Conservation (phyloP, 64 coral and sea anemone genomes). For the Montipora cactus region DNA sequence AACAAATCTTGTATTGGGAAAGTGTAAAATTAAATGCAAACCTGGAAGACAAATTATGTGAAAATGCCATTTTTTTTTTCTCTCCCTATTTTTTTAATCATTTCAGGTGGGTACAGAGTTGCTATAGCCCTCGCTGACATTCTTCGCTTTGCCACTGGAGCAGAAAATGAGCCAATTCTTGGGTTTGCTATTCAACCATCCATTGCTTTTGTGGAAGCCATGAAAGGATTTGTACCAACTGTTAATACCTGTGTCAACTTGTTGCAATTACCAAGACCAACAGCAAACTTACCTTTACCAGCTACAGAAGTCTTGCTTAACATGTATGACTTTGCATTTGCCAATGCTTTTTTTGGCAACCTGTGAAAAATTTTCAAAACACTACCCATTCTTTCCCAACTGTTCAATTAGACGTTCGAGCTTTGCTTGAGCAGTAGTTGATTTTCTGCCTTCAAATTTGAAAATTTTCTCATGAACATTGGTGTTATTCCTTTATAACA, state of each 20-base stretch:
- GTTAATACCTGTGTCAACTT: conserved; percentile 33
- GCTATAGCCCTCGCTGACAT: conserved; percentile 16
- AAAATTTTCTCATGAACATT: too few species aligned
- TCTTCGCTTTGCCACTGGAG: conserved; percentile 38
- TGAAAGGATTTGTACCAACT: conserved; percentile 20
- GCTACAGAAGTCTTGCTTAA: conserved; percentile 17
- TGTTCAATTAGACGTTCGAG: too few species aligned
- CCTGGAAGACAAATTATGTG: too few species aligned
- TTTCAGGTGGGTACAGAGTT: conserved; percentile 27
- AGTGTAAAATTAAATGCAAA: too few species aligned
- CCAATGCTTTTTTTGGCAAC: conserved; percentile 34
- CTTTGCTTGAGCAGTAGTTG: too few species aligned
- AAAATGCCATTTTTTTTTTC: too few species aligned
- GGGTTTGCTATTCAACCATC: conserved; percentile 31
- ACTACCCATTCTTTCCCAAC: too few species aligned
- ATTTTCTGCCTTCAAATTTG: too few species aligned
- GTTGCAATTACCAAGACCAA: not conserved
- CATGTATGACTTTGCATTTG: conserved; percentile 53
- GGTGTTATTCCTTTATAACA: too few species aligned
- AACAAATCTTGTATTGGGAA: too few species aligned
- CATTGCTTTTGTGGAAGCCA: conserved; percentile 37
- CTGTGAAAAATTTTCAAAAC: too few species aligned
- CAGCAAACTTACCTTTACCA: conserved; percentile 29
- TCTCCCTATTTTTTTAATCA: not conserved
- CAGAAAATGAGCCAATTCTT: conserved; percentile 27